A percentile compares a stretch with the other conserved stretches of the same genome.
Evolutionary conservation across 2,888 invertebrate species (phyloP).

Genomic region (Lasioglossum vierecki): DNA sequence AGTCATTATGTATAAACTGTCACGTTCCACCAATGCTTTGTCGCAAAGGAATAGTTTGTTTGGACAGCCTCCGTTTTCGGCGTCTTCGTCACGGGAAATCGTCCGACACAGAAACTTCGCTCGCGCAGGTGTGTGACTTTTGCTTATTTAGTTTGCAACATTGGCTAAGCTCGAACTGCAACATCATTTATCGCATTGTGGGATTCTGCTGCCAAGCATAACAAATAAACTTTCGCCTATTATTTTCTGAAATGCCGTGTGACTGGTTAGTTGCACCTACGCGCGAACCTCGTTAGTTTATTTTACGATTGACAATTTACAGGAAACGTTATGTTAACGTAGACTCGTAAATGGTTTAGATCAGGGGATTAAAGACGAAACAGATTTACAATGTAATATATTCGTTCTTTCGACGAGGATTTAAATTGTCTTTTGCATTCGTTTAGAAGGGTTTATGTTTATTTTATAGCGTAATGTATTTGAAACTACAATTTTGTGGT

Average conservation of each 20-base stretch:
- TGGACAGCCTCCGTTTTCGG: constrained; percentile 67
- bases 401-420: no score
- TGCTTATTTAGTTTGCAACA: neutral
- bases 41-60: constrained; percentile 59
- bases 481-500: no score
- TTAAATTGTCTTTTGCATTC: no score
- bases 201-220: neutral
- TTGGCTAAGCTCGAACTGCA: neutral
- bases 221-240: neutral
- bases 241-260: neutral
- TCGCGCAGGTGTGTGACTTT: constrained; percentile 5
- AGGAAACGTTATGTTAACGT: neutral
- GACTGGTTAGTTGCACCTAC: neutral
- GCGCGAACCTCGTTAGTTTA: neutral
- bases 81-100: constrained; percentile 44
- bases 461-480: no score
- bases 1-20: constrained; percentile 65
- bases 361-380: no score
- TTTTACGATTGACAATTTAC: neutral
- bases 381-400: no score
- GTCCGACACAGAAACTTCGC: constrained; percentile 18
- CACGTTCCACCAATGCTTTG: constrained; percentile 57
- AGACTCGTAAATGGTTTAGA: neutral
- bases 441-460: no score
- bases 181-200: neutral